Evolutionary conservation across 2,888 invertebrate genomes (phyloP), one percentile per base, ranked within the genome.

Genomic region (Anthoptus insignis): DNA sequence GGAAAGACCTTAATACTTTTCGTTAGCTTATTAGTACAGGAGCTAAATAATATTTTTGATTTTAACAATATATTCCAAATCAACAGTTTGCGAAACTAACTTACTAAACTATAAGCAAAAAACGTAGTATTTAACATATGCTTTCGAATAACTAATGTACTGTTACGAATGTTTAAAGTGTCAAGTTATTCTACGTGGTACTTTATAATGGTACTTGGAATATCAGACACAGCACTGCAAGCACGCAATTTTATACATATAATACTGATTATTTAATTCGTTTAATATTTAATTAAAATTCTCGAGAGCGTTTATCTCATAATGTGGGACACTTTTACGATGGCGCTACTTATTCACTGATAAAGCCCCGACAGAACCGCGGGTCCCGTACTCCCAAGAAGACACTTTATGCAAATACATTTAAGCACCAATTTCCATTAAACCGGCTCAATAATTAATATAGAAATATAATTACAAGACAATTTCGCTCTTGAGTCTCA

Each of bases 221-320:
- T 81, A 87, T 89, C 88, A 79, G 79, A 83, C 45, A 13, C 45
- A 45, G 45, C 81, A 80, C 85, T 81, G 84, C 89, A 91, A 86
- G 86, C 88, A 89, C 85, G 88, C 89, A 86, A 87, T 89, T 90
- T 87, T 87, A 88, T 88, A 90, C 81, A 83, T 88, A 89, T 92
- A 92, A 93, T 92, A 93, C 93, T 92, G 93, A 93, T 92, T 89
- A 91, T 93, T 92, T 89, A 89, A 92, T 92, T 92, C 91, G 76
- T 90, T 92, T 92, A 91, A 92, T 92, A 91, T 93, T 92, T 92
- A 91, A 93, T 93, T 92, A 91, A 93, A 91, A 91, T 91, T 91
- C 91, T 86, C 88, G 83, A 84, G 87, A 90, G 85, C 86, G 86
- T 87, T 93, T 93, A 92, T 92, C 93, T 91, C 87, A 87, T 90